Conservation (phyloP, 2,888 invertebrate genomes). For the Poecilobothrus nobilitatus region DNA sequence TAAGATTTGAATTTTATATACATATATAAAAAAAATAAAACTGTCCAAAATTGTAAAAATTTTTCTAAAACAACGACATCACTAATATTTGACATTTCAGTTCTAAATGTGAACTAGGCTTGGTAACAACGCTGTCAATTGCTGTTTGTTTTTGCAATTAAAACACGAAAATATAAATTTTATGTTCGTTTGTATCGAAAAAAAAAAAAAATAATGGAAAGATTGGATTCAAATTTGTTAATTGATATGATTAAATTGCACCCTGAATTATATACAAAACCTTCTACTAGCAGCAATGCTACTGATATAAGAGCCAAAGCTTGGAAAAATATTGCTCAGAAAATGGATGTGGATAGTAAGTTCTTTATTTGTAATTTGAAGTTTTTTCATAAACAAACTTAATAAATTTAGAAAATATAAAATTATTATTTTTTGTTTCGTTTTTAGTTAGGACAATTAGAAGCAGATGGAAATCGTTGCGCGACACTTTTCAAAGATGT, state of each 20-base stretch:
- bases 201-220: neutral
- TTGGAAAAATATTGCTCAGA: neutral
- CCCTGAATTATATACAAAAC: neutral
- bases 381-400: neutral
- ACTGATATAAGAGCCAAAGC: neutral
- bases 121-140: too few relatives aligned
- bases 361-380: too few relatives aligned
- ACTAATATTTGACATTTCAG: too few relatives aligned
- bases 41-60: too few relatives aligned
- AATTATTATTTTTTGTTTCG: neutral
- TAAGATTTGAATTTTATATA: too few relatives aligned
- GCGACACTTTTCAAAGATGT: neutral
- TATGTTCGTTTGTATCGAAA: too few relatives aligned
- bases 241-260: neutral
- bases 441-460: neutral
- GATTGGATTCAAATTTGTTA: neutral
- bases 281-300: neutral
- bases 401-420: neutral
- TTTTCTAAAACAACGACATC: too few relatives aligned
- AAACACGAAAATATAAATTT: too few relatives aligned
- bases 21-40: too few relatives aligned
- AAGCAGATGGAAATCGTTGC: neutral
- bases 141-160: too few relatives aligned
- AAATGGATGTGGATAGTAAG: neutral
- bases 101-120: too few relatives aligned